Conservation (phyloP, 2,888 invertebrate genomes). For the Nipponacmea schrenckii region DNA sequence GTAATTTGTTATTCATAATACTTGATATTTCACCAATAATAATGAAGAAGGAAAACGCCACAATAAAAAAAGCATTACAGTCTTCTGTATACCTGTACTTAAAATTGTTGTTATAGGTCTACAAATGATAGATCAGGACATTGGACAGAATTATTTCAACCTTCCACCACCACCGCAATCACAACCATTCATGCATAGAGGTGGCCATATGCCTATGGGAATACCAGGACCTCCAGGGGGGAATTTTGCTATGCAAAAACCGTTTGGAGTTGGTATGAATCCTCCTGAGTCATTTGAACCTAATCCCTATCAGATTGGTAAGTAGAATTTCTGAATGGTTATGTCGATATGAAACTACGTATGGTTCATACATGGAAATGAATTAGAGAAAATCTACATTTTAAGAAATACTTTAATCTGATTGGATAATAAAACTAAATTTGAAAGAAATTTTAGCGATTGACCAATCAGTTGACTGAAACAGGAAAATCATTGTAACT, state of each 20-base stretch:
- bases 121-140: slow-evolving; percentile 75
- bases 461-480: too few species aligned
- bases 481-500: too few species aligned
- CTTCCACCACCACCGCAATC: slow-evolving; percentile 65
- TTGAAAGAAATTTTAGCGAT: too few species aligned
- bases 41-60: too few species aligned
- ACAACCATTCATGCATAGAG: slow-evolving; percentile 54
- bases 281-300: slow-evolving; percentile 47
- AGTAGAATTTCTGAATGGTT: background rate
- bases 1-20: too few species aligned
- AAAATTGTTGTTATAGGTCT: slow-evolving; percentile 68
- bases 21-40: too few species aligned
- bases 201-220: slow-evolving; percentile 69
- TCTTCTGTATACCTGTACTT: background rate
- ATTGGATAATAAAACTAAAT: too few species aligned
- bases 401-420: too few species aligned
- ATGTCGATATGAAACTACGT: too few species aligned
- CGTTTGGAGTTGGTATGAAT: slow-evolving; percentile 38
- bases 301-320: slow-evolving; percentile 29
- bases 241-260: slow-evolving; percentile 68
- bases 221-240: slow-evolving; percentile 67
- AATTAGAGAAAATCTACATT: too few species aligned
- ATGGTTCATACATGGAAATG: too few species aligned
- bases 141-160: slow-evolving; percentile 76
- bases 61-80: background rate